Conservation (phyloP, 2,888 invertebrate species). For the Heliconius ethilla region DNA sequence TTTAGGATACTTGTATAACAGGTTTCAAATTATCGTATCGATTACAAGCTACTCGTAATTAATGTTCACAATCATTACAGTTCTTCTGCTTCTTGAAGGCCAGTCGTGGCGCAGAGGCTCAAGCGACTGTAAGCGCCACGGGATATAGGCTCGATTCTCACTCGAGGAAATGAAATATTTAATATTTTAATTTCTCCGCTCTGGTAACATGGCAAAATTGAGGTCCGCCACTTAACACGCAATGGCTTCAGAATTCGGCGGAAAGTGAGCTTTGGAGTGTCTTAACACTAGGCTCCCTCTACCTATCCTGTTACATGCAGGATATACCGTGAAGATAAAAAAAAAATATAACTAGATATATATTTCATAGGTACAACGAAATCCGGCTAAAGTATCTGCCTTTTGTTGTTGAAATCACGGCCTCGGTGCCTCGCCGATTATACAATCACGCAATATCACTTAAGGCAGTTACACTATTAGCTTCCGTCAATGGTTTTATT, state of each 20-base stretch:
- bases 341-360: neutral
- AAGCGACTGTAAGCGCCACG: too few relatives aligned
- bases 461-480: slow-evolving; percentile 13
- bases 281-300: too few relatives aligned
- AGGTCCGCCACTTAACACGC: too few relatives aligned
- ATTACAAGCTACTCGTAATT: neutral
- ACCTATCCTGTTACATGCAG: too few relatives aligned
- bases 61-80: neutral
- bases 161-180: neutral
- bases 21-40: neutral
- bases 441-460: slow-evolving; percentile 25
- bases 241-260: too few relatives aligned
- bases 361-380: neutral
- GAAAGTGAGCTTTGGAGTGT: too few relatives aligned
- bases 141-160: too few relatives aligned
- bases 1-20: neutral
- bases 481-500: slow-evolving; percentile 15
- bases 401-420: slow-evolving; percentile 6
- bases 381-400: slow-evolving; percentile 4
- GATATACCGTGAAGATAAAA: too few relatives aligned
- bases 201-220: too few relatives aligned
- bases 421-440: slow-evolving; percentile 20
- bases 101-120: too few relatives aligned
- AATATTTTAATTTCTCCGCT: too few relatives aligned
- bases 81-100: neutral